These are phyloP conservation scores for Thunnus thynnus DNA, from an alignment of 2,113 vertebrate species.

Conservation along the genomic window DNA sequence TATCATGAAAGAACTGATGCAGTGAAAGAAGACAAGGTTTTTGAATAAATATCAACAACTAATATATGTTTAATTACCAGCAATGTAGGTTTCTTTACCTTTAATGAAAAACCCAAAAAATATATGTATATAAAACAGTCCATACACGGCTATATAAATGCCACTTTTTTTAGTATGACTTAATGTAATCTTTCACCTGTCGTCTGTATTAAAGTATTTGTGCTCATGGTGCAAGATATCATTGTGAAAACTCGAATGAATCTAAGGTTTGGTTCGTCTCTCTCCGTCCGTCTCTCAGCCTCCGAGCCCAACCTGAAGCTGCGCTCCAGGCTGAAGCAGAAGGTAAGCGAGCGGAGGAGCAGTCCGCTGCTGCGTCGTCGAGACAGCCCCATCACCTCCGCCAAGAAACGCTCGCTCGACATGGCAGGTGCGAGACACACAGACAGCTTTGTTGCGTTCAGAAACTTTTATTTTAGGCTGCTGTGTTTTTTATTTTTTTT, in stretches of 20 bases:
- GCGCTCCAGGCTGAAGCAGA: slow-evolving; percentile 95
- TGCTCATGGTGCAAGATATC: not conserved
- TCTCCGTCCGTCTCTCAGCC: slow-evolving; percentile 75
- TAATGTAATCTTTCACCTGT: too few species aligned
- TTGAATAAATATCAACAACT: too few species aligned
- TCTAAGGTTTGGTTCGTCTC: not conserved
- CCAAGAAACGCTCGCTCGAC: slow-evolving; percentile 94
- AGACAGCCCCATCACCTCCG: slow-evolving; percentile 89
- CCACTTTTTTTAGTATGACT: too few species aligned
- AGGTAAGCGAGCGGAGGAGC: slow-evolving; percentile 94
- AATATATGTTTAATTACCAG: too few species aligned
- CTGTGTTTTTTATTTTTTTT: not conserved
- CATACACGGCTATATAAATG: too few species aligned
- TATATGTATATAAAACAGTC: too few species aligned
- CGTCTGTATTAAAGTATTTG: not conserved
- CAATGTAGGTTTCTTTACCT: too few species aligned
- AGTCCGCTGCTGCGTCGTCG: slow-evolving; percentile 93
- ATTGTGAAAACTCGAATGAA: not conserved
- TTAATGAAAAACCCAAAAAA: too few species aligned
- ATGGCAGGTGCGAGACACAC: slow-evolving; percentile 85
- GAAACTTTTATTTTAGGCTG: not conserved
- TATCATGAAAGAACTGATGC: too few species aligned
- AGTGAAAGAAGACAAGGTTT: too few species aligned
- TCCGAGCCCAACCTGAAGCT: slow-evolving; percentile 97
- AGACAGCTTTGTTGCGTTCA: not conserved